Evolutionary conservation across 2,888 invertebrate genomes (phyloP), one percentile per base, ranked within the genome.

Genomic region (Plagiodera versicolora): DNA sequence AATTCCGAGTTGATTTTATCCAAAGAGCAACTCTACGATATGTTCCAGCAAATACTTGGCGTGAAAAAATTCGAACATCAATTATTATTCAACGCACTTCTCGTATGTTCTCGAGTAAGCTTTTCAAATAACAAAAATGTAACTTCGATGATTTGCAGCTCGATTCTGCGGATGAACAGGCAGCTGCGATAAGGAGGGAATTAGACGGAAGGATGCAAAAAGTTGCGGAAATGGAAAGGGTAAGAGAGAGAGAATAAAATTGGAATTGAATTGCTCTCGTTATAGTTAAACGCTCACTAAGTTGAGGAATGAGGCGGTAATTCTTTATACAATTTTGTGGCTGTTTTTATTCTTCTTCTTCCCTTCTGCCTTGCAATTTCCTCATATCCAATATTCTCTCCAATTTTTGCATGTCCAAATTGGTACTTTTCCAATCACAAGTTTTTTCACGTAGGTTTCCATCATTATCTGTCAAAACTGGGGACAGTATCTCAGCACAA

Each of bases 21-120:
- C 73, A 99, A 99, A 83, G 99, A 99, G 79, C 99, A 99, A 80
- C 87, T 99, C 10, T 99, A 97, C 82, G 99, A 99, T 81, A 98
- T 99, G 96, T 99, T 99, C 82, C 99, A 99, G 81, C 98, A 98
- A 82, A 97, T 99, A 71, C 85, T 99, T 64, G 92, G 92, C 56
- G 94, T 99, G 56, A 99, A 99, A 85, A 99, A 99, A 82, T 99
- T 99, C 81, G 99, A 99, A 82, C 99, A 99, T 82, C 99, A 99
- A 83, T 89, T 99, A 74, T 87, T 99, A 63, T 99, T 95, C 84
- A 99, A 99, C 84, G 98, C 98, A 70, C 87, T 98, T 78, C 91
- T 95, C 89, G 92, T 93, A 81, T 79, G 79, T 62, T 9, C 35
- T 14, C 32, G 20, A 35, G 18, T 3, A 3, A 9, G 10, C 8